Percentiles rank a stretch among this genome's conserved stretches.
phyloP scores from a whole-genome alignment of 2,797 vertebrate species.

The Artibeus jamaicensis region DNA sequence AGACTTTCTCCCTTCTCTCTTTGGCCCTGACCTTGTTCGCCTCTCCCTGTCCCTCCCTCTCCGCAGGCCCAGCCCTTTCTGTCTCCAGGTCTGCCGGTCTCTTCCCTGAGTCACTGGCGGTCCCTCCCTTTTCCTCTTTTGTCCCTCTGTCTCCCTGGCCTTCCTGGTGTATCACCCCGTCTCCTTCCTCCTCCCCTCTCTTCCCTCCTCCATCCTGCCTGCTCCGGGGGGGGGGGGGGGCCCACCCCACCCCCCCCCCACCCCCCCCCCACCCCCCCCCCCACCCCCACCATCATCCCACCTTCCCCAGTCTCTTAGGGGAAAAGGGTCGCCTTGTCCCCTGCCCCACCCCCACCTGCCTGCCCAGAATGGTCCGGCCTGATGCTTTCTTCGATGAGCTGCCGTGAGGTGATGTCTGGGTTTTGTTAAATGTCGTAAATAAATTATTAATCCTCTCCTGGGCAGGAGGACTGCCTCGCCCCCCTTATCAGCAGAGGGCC shows the following conservation, averaged over 20 bases:
- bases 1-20: background rate
- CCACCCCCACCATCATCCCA: no score
- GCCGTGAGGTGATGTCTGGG: conserved; percentile 70
- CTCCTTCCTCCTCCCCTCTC: background rate
- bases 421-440: conserved; percentile 72
- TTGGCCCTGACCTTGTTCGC: background rate
- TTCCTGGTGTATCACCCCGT: background rate
- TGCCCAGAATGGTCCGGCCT: background rate
- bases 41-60: background rate
- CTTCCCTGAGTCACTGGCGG: background rate
- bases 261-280: no score
- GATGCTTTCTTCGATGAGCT: conserved; percentile 53
- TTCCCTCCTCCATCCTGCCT: background rate
- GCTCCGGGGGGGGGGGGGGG: no score
- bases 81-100: background rate
- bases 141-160: background rate
- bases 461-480: background rate
- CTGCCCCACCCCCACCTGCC: background rate
- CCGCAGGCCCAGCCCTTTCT: background rate
- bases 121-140: background rate
- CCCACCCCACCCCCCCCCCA: no score
- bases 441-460: conserved; percentile 63
- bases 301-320: background rate
- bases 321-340: background rate
- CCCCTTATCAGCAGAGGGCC: background rate